These are phyloP conservation scores for Sinocyclocheilus anophthalmus DNA, from an alignment of 2,113 vertebrate genomes.

Conservation along the genomic window DNA sequence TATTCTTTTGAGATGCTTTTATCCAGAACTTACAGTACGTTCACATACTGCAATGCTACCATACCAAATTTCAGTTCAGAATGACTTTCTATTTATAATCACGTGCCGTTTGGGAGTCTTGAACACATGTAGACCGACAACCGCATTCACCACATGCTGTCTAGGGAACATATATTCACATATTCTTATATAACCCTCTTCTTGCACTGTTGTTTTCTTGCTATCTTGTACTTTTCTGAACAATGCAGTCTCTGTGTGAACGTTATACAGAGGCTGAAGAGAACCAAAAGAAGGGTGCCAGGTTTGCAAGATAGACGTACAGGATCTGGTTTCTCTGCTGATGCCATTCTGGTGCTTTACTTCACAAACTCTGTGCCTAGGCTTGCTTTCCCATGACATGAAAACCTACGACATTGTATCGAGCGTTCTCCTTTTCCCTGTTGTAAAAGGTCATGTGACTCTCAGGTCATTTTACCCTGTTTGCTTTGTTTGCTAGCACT, in stretches of 20 bases:
- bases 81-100: background rate
- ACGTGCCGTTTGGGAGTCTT: background rate
- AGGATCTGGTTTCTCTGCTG: slow-evolving; percentile 47
- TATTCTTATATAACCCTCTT: background rate
- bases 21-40: background rate
- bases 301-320: slow-evolving; percentile 33
- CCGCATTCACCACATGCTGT: background rate
- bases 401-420: slow-evolving; percentile 54
- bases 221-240: background rate
- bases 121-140: background rate
- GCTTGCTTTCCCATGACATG: slow-evolving; percentile 58
- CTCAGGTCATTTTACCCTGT: slow-evolving; percentile 25
- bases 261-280: background rate
- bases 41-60: background rate
- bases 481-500: background rate
- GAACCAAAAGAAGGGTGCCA: slow-evolving; percentile 12
- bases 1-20: background rate
- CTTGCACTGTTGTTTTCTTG: background rate
- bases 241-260: slow-evolving; percentile 23
- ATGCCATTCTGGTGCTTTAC: slow-evolving; percentile 35
- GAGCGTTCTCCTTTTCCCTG: slow-evolving; percentile 17
- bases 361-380: slow-evolving; percentile 13
- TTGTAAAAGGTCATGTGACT: slow-evolving; percentile 56
- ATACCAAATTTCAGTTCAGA: background rate
- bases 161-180: background rate